phyloP scores from a whole-genome alignment of 2,113 vertebrate species.

The Gymnorhina tibicen region DNA sequence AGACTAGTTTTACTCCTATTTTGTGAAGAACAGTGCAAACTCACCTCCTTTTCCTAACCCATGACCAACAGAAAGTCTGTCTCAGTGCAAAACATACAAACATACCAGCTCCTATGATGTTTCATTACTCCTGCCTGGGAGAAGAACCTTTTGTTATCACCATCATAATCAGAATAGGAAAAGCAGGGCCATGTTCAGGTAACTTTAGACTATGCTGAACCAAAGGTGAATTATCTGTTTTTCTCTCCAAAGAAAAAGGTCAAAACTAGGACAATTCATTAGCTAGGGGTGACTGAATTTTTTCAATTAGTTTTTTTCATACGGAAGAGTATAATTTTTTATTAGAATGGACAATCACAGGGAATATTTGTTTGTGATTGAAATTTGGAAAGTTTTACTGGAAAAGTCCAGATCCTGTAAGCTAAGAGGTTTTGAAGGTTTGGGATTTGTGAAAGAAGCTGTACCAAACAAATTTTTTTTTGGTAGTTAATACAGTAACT shows the following conservation, averaged over 20 bases:
- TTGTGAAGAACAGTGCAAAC: background rate
- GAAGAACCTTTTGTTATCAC: background rate
- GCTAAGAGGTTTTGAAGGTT: background rate
- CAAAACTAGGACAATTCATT: background rate
- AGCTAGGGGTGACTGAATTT: background rate
- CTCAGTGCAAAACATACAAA: background rate
- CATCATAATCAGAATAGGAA: background rate
- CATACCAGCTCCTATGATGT: background rate
- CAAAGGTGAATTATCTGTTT: background rate
- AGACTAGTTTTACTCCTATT: background rate
- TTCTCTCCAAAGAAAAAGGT: background rate
- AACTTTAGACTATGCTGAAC: background rate
- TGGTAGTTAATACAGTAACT: background rate
- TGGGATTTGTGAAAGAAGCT: background rate
- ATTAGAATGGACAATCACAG: background rate
- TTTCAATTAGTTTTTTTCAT: background rate
- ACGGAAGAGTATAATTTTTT: background rate
- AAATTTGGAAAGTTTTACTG: background rate
- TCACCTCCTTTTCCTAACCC: background rate
- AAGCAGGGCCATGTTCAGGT: background rate
- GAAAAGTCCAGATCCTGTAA: background rate
- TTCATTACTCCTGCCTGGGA: background rate
- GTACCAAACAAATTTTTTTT: background rate
- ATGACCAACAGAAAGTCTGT: background rate
- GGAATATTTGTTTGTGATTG: background rate